Evolutionary conservation across 2,888 invertebrate genomes (phyloP), one percentile per base, ranked within the genome.

Genomic region (Prionchulus punctatus): DNA sequence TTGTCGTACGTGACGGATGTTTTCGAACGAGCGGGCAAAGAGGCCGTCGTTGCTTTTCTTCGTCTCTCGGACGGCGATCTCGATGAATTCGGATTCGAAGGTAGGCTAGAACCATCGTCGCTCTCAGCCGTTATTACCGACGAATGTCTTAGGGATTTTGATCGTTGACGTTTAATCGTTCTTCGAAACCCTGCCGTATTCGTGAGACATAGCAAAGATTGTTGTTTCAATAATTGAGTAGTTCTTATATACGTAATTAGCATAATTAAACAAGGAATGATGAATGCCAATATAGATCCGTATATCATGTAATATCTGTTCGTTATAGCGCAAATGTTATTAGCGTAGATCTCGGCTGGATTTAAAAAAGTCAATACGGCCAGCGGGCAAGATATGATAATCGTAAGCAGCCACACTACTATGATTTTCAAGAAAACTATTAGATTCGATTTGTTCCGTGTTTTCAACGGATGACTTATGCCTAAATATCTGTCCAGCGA

Each of bases 181-280:
- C n/a, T n/a, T n/a, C n/a, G n/a, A n/a, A n/a, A n/a, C n/a, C n/a
- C n/a, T n/a, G n/a, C n/a, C n/a, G n/a, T n/a, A n/a, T n/a, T n/a
- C 18, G 18, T n/a, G 26, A 28, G 2, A 26, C 49, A 55, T 18
- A 23, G 4, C 2, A n/a, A 3, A 3, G 42, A 27, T 31, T 56
- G 52, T 25, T 36, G 52, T 7, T 30, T 28, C 18, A 56, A 28
- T 31, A 56, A 26, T 26, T 28, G 3, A 26, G 50, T 49, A 28
- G 50, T 49, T 45, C 47, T 78, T 2, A 86, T 84, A 70, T 92
- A 94, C n/a, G 91, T 90, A 59, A 89, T 78, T 68, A 91, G 78
- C 92, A 94, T 94, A 63, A 96, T 90, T 47, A 83, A 80, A 62
- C 94, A 78, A 0, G 94, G 94, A 61, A 94, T 89, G 77, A 92